phyloP scores from a whole-genome alignment of 2,888 invertebrate genomes.

The Acanthoscelides obtectus region DNA sequence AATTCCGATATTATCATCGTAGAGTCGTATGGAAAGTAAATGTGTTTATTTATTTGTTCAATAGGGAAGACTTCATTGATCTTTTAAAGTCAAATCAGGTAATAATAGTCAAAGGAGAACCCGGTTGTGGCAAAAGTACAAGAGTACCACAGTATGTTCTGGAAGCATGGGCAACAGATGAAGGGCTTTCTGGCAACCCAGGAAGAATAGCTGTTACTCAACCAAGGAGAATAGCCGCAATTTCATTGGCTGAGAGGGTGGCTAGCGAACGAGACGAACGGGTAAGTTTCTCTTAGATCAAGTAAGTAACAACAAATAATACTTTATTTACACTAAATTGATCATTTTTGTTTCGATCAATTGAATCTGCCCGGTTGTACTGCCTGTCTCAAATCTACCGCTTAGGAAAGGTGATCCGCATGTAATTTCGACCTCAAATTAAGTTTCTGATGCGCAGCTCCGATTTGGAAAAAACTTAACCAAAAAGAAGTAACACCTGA shows the following conservation, averaged over 20 bases:
- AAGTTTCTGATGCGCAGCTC: no score
- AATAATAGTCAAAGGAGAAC: conserved; percentile 62
- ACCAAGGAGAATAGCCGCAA: conserved; percentile 65
- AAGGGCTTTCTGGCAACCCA: conserved; percentile 40
- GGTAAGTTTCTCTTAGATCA: conserved; percentile 41
- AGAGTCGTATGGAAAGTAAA: no score
- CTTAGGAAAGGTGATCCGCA: no score
- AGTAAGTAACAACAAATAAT: no score
- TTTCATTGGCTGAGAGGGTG: conserved; percentile 61
- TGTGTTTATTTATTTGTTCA: not conserved
- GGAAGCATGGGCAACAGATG: conserved; percentile 47
- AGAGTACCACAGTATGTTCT: conserved; percentile 62
- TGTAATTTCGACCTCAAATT: no score
- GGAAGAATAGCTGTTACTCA: conserved; percentile 62
- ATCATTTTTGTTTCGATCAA: no score
- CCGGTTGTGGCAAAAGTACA: conserved; percentile 72
- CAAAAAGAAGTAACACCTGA: no score
- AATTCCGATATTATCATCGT: no score
- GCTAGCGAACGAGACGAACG: conserved; percentile 59
- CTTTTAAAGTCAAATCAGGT: conserved; percentile 52
- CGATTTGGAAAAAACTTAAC: no score
- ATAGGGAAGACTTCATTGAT: conserved; percentile 52
- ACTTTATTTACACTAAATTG: no score
- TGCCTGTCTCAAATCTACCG: no score
- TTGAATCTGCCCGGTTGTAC: no score